Conservation (phyloP, 2,888 invertebrate species). For the Stratiomys singularior region DNA sequence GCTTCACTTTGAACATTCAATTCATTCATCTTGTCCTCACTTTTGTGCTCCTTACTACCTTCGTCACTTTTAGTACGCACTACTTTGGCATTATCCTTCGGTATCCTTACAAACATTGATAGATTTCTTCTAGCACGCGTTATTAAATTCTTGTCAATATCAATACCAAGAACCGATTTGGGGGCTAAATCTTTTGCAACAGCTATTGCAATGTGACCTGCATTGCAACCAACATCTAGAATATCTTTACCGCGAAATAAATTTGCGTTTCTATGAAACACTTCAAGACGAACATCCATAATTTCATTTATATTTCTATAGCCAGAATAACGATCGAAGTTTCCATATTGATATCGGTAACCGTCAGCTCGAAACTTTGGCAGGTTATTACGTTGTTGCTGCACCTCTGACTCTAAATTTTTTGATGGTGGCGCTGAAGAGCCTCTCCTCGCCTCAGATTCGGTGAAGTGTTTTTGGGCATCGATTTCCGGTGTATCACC, state of each 20-base stretch:
- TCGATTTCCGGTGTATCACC: conserved; percentile 60
- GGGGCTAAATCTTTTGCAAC: conserved; percentile 89
- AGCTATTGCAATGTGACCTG: conserved; percentile 92
- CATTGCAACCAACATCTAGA: conserved; percentile 97
- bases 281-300: conserved; percentile 84
- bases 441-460: neutral
- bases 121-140: conserved; percentile 66
- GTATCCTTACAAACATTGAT: conserved; percentile 59
- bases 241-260: conserved; percentile 91
- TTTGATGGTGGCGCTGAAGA: neutral
- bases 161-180: conserved; percentile 88
- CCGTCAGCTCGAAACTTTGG: conserved; percentile 77
- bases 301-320: conserved; percentile 87
- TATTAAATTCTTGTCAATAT: conserved; percentile 91
- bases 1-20: neutral
- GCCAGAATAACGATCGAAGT: conserved; percentile 97
- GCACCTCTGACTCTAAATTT: conserved; percentile 32
- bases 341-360: conserved; percentile 90
- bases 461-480: conserved; percentile 35
- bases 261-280: conserved; percentile 80
- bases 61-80: neutral
- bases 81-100: conserved; percentile 8
- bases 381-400: conserved; percentile 49
- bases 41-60: neutral
- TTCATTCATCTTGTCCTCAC: neutral